Base-by-base conservation (phyloP, 1,140 invertebrate genomes). In the Diorhabda carinulata region DNA sequence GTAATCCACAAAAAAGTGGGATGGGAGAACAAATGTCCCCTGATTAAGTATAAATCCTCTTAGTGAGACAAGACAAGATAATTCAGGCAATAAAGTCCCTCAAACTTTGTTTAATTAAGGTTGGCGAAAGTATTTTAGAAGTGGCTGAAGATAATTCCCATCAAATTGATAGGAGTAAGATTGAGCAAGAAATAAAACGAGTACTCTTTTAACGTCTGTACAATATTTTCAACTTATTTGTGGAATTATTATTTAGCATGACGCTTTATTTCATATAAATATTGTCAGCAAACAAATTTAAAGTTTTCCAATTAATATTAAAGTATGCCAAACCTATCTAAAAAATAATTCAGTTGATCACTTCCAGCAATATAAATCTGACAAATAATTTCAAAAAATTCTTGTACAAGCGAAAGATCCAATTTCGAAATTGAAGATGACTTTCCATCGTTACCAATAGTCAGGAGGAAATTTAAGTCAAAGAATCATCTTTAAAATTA, bases 161-260 rank as follows among this genome's bases (percentile, higher is more conserved):
- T 64, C 63, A 70, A 67, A 59, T 72, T 62, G 70, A 44, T 73
- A 25, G 25, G 25, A 25, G 25, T 25, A 25, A 25, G 25, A 25
- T 25, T 25, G 25, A 25, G 70, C 67, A 66, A 67, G 62, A 69
- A 71, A 43, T 68, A 72, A 72, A 70, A 62, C 68, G 63, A 74
- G 68, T 68, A 69, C 60, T 57, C 60, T 63, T 3, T 44, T 63
- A 57, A 68, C 58, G 44, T 58, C 67, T 67, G 64, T 62, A 58
- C 64, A 61, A 74, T 70, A 66, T 70, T 72, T 66, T 66, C 64
- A 74, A 70, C 74, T 75, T 69, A 70, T 75, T 72, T 70, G 57
- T 67, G 66, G 45, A 59, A 61, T 57, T 25, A 25, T 25, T 25
- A 25, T 25, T 25, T 25, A 25, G 25, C 25, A 25, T 25, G 25